These are phyloP conservation scores for Myopa testacea DNA, from an alignment of 2,888 invertebrate genomes.

Conservation along the genomic window DNA sequence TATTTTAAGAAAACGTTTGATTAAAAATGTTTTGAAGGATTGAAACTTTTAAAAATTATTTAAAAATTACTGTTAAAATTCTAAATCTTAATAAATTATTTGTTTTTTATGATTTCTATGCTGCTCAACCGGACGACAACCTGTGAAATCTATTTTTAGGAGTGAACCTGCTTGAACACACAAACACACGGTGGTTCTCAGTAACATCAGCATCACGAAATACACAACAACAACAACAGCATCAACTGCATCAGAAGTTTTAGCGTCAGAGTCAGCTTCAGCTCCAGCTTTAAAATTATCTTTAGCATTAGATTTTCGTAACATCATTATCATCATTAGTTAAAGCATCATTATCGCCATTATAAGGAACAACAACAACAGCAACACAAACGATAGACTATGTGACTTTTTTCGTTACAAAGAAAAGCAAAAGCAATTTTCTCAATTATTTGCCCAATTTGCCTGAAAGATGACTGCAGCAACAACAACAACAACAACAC, in stretches of 20 bases:
- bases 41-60: background rate
- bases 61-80: background rate
- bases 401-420: no score
- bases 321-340: background rate
- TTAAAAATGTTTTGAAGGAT: background rate
- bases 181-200: no score
- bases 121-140: no score
- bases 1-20: background rate
- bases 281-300: no score
- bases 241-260: no score
- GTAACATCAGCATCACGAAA: background rate
- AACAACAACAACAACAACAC: background rate
- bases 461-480: constrained; percentile 7
- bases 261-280: no score
- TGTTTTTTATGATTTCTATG: no score
- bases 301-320: background rate
- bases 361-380: background rate
- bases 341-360: background rate
- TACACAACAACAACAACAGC: background rate
- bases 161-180: no score
- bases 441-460: constrained; percentile 26
- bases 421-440: constrained; percentile 6
- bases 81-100: no score
- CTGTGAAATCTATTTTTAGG: no score
- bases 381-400: background rate